phyloP scores from a whole-genome alignment of 2,888 invertebrate genomes.

The Amphipoea lucens region DNA sequence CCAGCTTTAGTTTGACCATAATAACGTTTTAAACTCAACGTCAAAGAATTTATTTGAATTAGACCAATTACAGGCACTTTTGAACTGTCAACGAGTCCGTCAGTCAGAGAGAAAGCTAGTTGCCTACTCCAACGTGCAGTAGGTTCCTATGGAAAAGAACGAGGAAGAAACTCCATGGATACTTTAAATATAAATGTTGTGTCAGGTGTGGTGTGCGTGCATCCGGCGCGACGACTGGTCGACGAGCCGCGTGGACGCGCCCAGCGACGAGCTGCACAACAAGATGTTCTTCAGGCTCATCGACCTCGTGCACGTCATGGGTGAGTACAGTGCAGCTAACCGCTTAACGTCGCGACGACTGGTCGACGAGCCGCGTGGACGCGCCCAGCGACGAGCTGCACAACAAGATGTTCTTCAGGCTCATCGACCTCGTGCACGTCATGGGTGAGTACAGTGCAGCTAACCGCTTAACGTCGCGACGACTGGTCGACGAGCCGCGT shows the following conservation, averaged over 20 bases:
- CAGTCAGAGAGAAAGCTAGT: background rate
- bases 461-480: too few species aligned
- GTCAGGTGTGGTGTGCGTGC: constrained; percentile 94
- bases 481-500: too few species aligned
- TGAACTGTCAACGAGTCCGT: background rate
- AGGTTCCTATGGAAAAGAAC: background rate
- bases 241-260: constrained; percentile 85
- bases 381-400: too few species aligned
- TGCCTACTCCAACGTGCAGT: background rate
- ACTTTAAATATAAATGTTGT: background rate
- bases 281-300: constrained; percentile 95
- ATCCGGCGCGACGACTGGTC: constrained; percentile 91
- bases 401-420: too few species aligned
- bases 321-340: constrained; percentile 75
- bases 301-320: constrained; percentile 93
- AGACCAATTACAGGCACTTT: background rate
- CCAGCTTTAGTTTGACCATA: background rate
- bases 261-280: constrained; percentile 92
- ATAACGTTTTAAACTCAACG: background rate
- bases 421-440: too few species aligned
- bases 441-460: too few species aligned
- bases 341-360: too few species aligned
- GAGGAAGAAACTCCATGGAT: background rate
- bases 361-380: too few species aligned
- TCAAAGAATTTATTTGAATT: background rate